These are phyloP conservation scores for Ginglymostoma cirratum DNA, from an alignment of 2,113 vertebrate species.

Conservation along the genomic window DNA sequence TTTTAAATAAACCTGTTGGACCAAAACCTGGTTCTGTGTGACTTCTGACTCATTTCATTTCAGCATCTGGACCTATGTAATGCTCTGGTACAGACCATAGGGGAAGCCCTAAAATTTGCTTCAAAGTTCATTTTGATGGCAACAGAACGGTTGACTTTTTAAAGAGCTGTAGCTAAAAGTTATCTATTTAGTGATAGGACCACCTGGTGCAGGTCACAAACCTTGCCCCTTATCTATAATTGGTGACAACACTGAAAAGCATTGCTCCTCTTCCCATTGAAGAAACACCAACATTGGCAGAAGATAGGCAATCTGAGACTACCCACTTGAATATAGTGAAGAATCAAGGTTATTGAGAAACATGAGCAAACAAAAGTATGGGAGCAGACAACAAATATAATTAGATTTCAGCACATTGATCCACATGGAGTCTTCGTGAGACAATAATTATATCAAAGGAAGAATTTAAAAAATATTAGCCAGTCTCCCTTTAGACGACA, in stretches of 20 bases:
- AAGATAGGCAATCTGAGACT: background rate
- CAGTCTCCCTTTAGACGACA: background rate
- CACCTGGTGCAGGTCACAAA: background rate
- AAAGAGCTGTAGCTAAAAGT: background rate
- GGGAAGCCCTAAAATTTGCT: background rate
- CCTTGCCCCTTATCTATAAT: background rate
- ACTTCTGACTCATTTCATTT: background rate
- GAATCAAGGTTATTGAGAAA: background rate
- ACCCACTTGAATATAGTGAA: background rate
- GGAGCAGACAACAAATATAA: background rate
- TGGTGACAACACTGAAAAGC: background rate
- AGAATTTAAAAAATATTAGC: too few relatives aligned
- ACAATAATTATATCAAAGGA: background rate
- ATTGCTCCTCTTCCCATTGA: background rate
- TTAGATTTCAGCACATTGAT: background rate
- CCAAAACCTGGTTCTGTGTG: too few relatives aligned
- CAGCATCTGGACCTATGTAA: background rate
- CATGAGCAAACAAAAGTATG: background rate
- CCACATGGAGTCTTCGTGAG: background rate
- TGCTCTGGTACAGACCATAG: background rate
- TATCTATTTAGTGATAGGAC: background rate
- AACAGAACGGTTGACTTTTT: background rate
- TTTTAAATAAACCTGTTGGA: too few relatives aligned
- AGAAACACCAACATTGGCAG: background rate
- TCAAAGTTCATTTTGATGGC: background rate